Conservation (phyloP, 2,888 invertebrate species). For the Chalcis sispes region DNA sequence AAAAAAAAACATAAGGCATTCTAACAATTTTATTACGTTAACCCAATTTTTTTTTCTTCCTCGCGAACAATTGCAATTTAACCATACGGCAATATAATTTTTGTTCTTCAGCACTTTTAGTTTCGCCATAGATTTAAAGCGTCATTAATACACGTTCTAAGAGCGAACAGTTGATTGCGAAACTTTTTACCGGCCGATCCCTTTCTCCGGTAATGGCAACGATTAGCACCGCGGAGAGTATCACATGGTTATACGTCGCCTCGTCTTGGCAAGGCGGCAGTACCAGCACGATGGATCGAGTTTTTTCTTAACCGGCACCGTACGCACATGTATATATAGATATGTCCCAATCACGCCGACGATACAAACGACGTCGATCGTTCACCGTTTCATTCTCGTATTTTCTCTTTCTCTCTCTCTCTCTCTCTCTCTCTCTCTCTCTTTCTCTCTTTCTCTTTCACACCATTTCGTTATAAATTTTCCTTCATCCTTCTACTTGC, state of each 20-base stretch:
- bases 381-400: neutral
- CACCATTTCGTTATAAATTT: neutral
- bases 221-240: neutral
- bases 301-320: neutral
- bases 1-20: too few relatives aligned
- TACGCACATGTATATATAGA: too few relatives aligned
- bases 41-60: too few relatives aligned
- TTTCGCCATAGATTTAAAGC: too few relatives aligned
- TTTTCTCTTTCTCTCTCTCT: neutral
- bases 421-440: neutral
- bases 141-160: too few relatives aligned
- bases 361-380: conserved; percentile 14
- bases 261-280: neutral
- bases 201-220: neutral
- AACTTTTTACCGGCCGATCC: neutral
- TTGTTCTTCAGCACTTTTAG: too few relatives aligned
- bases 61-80: too few relatives aligned
- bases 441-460: neutral
- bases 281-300: neutral
- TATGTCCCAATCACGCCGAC: neutral
- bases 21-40: too few relatives aligned
- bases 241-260: neutral
- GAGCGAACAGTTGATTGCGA: neutral
- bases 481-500: conserved; percentile 19
- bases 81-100: too few relatives aligned